Evolutionary conservation across 2,113 vertebrate species (phyloP), one percentile per base, ranked within the genome.

Genomic region (Arizona elegans): DNA sequence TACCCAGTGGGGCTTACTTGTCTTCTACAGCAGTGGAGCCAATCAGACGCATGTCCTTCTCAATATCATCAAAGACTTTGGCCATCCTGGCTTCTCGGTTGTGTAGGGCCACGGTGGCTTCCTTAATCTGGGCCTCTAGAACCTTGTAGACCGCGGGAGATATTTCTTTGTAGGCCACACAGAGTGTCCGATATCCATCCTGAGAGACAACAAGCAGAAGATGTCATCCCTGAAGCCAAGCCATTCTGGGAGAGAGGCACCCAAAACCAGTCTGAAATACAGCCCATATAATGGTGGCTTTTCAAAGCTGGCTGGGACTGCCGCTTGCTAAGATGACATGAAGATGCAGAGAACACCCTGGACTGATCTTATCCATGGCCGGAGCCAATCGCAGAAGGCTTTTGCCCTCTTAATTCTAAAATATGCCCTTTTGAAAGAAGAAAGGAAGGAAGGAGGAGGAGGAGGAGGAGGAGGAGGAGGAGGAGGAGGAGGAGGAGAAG

Each of bases 21-120:
- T 99, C 99, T 96, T 99, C 99, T 12, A 99, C 99, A 19, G 99
- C 99, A 29, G 99, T 99, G 15, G 99, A 98, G 93, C 99, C 99
- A 54, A 99, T 99, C 93, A 99, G 98, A 97, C 98, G 98, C 99
- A 99, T 99, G 93, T 97, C 98, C 2, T 97, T 98, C 96, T 99
- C 99, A 93, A 99, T 98, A 93, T 98, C 98, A 92, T 99, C 99
- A 96, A 99, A 99, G 95, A 99, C 97, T 81, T 97, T 97, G 75
- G 98, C 98, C 96, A 99, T 98, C 97, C 98, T 99, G 96, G 99
- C 98, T 96, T 99, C 99, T 96, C 99, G 98, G 96, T 99, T 98
- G 96, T 99, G 98, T 93, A 99, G 97, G 95, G 99, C 98, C 97
- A 99, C 98, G 94, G 98, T 97, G 0, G 99, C 99, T 92, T 99